Percentiles rank a stretch among this genome's conserved stretches.
Evolutionary conservation across 2,888 invertebrate species (phyloP).

Genomic region (Mamestra brassicae): DNA sequence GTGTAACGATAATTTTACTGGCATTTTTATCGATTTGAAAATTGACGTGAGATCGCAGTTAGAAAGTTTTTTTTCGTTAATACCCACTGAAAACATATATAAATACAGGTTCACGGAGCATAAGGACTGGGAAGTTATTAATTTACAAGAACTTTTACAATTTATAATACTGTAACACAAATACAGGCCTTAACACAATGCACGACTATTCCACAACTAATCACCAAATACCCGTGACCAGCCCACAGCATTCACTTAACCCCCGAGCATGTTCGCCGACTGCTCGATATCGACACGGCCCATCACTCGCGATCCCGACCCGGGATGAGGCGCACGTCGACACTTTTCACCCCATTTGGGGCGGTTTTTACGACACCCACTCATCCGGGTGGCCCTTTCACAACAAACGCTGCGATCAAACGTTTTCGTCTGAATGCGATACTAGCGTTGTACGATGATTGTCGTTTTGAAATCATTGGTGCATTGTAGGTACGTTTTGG

Average conservation of each 20-base stretch:
- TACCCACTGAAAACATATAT: too few relatives aligned
- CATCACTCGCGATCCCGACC: constrained; percentile 58
- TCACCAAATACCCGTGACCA: too few relatives aligned
- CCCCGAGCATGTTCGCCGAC: constrained; percentile 35
- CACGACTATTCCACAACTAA: background rate
- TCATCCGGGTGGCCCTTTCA: constrained; percentile 63
- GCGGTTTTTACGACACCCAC: constrained; percentile 80
- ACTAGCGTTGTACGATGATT: constrained; percentile 28
- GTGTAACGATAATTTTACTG: constrained; percentile 28
- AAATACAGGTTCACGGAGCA: too few relatives aligned
- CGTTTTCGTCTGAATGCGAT: constrained; percentile 55
- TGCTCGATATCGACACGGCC: constrained; percentile 67
- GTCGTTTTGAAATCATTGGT: constrained; percentile 39
- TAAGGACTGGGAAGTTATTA: too few relatives aligned
- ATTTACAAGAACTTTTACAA: background rate
- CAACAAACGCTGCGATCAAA: constrained; percentile 66
- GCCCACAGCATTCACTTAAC: too few relatives aligned
- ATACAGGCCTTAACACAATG: background rate
- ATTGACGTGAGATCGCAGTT: background rate
- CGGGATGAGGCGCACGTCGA: constrained; percentile 79
- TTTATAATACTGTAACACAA: background rate
- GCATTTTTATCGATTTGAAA: background rate
- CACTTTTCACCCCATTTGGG: constrained; percentile 85
- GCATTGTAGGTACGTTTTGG: background rate
- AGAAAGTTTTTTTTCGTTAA: too few relatives aligned